Evolutionary conservation across 1,140 invertebrate species (phyloP), one percentile per base, ranked within the genome.

Genomic region (Cotesia typhae): DNA sequence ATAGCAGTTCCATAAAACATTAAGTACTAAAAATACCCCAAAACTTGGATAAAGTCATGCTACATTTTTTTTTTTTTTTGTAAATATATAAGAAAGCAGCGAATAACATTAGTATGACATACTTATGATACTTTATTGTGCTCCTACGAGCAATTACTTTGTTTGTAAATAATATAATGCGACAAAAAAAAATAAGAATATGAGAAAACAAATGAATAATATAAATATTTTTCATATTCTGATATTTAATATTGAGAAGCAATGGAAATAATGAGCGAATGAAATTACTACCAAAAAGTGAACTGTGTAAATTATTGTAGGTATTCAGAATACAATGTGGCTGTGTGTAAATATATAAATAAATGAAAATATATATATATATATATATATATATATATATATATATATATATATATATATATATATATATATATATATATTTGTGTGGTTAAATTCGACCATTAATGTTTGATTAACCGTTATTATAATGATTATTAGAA

Each of bases 21-120:
- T 57, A 10, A 60, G 35, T 37, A 28, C 17, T 53, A 17, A 52
- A 28, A 52, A 66, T 51, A 12, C 10, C n/a, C 20, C 17, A 3
- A 38, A 52, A 20, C 51, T 10, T 36, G 3, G 60, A 17, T 28
- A 67, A 17, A 35, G 14, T 35, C 4, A 28, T 51, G 4, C 4
- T 2, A 47, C 10, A 9, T 41, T 65, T 63, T 52, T 68, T 41
- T 41, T 65, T 63, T 52, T 68, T 41, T 67, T 28, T 75, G 74
- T 75, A 75, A 75, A 75, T 75, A 75, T 67, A 61, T 70, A 70
- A 75, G 67, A 66, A 17, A 74, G 67, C 55, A 64, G 53, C 67
- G 69, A 59, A 47, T 14, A 71, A 70, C 52, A 64, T 38, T 38
- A 38, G 51, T 47, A 70, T 35, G 68, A 59, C n/a, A 35, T 65